These are phyloP conservation scores for Acrobasis suavella DNA, from an alignment of 2,888 invertebrate genomes.

Conservation along the genomic window DNA sequence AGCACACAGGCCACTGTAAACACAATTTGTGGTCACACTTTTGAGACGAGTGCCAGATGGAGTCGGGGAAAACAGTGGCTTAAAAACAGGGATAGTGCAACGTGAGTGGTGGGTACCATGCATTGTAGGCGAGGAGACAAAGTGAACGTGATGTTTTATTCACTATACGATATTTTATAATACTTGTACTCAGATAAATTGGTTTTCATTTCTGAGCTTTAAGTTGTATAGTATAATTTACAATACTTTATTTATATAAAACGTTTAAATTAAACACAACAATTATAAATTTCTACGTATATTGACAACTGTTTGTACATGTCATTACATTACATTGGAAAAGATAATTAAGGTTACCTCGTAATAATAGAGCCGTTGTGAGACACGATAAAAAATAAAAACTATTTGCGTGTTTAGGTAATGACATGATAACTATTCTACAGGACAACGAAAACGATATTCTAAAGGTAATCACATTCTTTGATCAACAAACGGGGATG, in stretches of 20 bases:
- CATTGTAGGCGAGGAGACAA: slow-evolving; percentile 33
- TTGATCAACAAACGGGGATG: not conserved
- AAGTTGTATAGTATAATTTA: too few species aligned
- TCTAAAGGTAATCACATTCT: slow-evolving; percentile 1
- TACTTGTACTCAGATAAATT: too few species aligned
- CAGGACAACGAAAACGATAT: slow-evolving; percentile 1
- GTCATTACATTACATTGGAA: too few species aligned
- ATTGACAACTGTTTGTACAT: too few species aligned
- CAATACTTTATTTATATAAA: too few species aligned
- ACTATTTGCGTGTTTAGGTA: not conserved
- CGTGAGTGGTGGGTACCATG: slow-evolving; percentile 50
- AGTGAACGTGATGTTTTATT: slow-evolving; percentile 15
- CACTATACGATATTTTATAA: not conserved
- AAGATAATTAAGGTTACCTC: too few species aligned
- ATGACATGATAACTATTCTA: not conserved
- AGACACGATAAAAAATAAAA: not conserved
- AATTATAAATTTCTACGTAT: too few species aligned
- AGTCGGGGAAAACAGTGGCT: slow-evolving; percentile 26
- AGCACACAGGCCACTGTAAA: slow-evolving; percentile 22
- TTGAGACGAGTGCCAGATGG: slow-evolving; percentile 9
- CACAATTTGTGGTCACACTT: slow-evolving; percentile 9
- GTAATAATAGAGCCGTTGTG: too few species aligned
- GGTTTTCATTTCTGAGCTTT: too few species aligned
- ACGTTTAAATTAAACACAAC: too few species aligned
- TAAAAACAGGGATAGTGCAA: slow-evolving; percentile 41